Percentiles rank a stretch among this genome's conserved stretches.
Evolutionary conservation across 1,140 invertebrate genomes (phyloP).

Genomic region (Carposina sasakii): DNA sequence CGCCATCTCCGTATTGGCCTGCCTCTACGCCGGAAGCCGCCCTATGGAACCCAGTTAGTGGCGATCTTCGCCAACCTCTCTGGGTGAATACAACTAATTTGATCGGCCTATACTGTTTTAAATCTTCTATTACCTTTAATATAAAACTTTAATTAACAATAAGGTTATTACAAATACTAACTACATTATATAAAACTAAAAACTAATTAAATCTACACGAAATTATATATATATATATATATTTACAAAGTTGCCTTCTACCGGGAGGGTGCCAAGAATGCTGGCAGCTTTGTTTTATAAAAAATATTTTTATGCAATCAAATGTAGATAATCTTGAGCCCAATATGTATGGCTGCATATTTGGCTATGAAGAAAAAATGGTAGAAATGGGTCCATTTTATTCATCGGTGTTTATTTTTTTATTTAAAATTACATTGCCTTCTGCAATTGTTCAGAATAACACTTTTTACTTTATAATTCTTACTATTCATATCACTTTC

Average conservation of each 20-base stretch:
- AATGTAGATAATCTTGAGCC: no score
- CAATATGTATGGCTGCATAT: constrained; percentile 54
- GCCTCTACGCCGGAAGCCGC: no score
- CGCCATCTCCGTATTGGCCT: no score
- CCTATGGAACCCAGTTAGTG: no score
- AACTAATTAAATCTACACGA: not conserved
- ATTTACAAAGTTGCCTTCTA: not conserved
- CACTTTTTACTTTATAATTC: not conserved
- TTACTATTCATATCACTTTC: not conserved
- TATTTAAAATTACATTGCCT: no score
- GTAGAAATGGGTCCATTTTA: constrained; percentile 25
- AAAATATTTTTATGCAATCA: not conserved
- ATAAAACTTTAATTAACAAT: no score
- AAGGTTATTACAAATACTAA: no score
- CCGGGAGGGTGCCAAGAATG: not conserved
- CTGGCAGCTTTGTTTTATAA: not conserved
- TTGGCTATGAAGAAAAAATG: constrained; percentile 15
- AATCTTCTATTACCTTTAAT: no score
- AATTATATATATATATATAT: not conserved
- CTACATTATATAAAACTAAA: not conserved
- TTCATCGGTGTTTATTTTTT: constrained; percentile 4
- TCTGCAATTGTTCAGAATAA: no score
- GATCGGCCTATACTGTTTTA: no score
- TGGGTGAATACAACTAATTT: no score
- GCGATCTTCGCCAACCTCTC: no score